Evolutionary conservation across 2,888 invertebrate genomes (phyloP).

Genomic region (Erannis defoliaria): DNA sequence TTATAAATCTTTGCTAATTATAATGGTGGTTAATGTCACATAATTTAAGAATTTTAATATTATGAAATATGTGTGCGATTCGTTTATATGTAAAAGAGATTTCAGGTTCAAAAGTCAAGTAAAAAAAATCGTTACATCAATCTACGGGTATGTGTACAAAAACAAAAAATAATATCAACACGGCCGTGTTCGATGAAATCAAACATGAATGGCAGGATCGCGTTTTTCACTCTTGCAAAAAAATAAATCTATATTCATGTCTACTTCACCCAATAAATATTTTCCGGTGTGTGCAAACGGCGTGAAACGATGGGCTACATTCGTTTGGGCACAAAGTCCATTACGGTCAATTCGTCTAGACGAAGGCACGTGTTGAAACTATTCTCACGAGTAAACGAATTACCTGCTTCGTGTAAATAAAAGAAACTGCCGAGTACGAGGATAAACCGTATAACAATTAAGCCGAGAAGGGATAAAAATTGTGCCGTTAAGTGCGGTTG

Average conservation of each 20-base stretch:
- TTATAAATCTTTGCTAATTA: not conserved
- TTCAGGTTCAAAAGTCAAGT: conserved; percentile 2
- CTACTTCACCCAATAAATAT: conserved; percentile 58
- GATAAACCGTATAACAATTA: conserved; percentile 76
- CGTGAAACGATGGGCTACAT: conserved; percentile 57
- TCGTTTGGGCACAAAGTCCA: conserved; percentile 75
- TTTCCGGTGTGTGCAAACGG: conserved; percentile 59
- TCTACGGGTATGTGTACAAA: conserved; percentile 13
- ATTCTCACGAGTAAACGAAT: conserved; percentile 83
- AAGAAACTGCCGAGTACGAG: conserved; percentile 63
- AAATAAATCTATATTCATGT: conserved; percentile 48
- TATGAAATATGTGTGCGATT: not conserved
- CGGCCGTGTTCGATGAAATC: conserved; percentile 27
- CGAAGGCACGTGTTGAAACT: conserved; percentile 80
- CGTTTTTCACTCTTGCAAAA: conserved; percentile 38
- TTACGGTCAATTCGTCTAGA: conserved; percentile 81
- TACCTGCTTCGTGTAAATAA: conserved; percentile 77
- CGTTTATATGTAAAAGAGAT: too few species aligned
- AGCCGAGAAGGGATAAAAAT: conserved; percentile 56
- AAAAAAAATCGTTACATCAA: conserved; percentile 14
- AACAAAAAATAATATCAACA: conserved; percentile 32
- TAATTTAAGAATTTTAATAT: not conserved
- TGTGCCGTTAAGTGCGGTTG: conserved; percentile 41
- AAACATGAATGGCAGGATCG: conserved; percentile 25
- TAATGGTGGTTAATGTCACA: too few species aligned